Base-by-base conservation (phyloP, 92 coral and sea anemone species). In the Palythoa grandis region DNA sequence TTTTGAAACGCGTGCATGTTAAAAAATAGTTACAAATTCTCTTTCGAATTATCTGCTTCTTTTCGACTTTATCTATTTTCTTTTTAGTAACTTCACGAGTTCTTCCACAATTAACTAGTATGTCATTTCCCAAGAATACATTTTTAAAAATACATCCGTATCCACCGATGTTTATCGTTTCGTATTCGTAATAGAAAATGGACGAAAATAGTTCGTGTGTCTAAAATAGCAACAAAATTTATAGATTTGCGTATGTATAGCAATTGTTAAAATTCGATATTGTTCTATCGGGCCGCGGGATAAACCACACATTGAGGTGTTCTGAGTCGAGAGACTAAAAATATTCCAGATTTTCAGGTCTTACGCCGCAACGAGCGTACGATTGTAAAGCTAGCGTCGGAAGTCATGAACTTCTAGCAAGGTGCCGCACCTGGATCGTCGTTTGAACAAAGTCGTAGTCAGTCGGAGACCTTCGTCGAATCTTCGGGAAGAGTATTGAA, bases 401-500 rank as follows among this genome's bases (percentile, higher is more conserved):
- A 73, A 73, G 23, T 74, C 60, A 3, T 15, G n/a, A 23, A 75
- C n/a, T 23, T 11, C 43, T 2, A 29, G 47, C 7, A 5, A 25
- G 17, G 16, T 16, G 43, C 23, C 14, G 38, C 66, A 24, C 53
- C 63, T 76, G 29, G 82, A 54, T 47, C 29, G 53, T 7, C 29
- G 43, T 53, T 47, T 23, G 43, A 20, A 76, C 79, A 76, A 76
- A 12, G 67, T 52, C 82, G 67, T 25, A 23, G 67, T 54, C 78
- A 43, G 48, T 53, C 68, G 82, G 65, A 52, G 20, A 67, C 23
- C 68, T 11, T 53, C 82, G 67, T 53, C 82, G 68, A 54, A 54
- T 24, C 47, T 76, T 53, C 68, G 50, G 67, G 67, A 76, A 65
- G 67, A 8, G 82, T 76, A 47, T 76, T 54, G 48, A 54, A 69